A percentile compares a stretch with the other conserved stretches of the same genome.
Evolutionary conservation across 1,140 invertebrate genomes (phyloP).

Genomic region (Daktulosphaira vitifoliae): DNA sequence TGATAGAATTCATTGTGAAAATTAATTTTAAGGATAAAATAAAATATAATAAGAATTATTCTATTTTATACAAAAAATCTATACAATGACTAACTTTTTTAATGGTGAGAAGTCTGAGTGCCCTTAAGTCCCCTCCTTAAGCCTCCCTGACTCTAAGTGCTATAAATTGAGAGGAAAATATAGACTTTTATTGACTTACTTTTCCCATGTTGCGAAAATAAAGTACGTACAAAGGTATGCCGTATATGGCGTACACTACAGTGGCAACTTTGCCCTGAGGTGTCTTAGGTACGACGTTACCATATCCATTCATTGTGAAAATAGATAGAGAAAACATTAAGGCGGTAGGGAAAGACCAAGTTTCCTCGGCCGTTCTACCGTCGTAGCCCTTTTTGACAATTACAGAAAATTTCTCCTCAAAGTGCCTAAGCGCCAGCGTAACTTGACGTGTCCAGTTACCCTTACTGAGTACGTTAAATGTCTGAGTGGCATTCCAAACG

Average conservation of each 20-base stretch:
- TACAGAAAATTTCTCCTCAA: constrained; percentile 60
- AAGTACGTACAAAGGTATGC: constrained; percentile 84
- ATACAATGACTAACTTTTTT: no score
- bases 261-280: constrained; percentile 83
- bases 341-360: constrained; percentile 76
- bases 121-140: no score
- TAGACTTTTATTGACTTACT: constrained; percentile 38
- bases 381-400: constrained; percentile 69
- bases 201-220: constrained; percentile 86
- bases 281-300: constrained; percentile 85
- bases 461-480: constrained; percentile 66
- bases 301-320: constrained; percentile 91
- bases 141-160: no score
- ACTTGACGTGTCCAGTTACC: constrained; percentile 59
- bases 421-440: constrained; percentile 56
- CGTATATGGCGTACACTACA: constrained; percentile 88
- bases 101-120: no score
- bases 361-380: constrained; percentile 57
- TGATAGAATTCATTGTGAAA: no score
- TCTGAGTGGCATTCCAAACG: constrained; percentile 64
- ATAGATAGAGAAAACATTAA: constrained; percentile 79
- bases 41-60: no score
- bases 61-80: no score
- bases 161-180: no score
- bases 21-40: no score